Evolutionary conservation across 2,113 vertebrate species (phyloP), one percentile per base, ranked within the genome.

Genomic region (Ornithorhynchus anatinus): DNA sequence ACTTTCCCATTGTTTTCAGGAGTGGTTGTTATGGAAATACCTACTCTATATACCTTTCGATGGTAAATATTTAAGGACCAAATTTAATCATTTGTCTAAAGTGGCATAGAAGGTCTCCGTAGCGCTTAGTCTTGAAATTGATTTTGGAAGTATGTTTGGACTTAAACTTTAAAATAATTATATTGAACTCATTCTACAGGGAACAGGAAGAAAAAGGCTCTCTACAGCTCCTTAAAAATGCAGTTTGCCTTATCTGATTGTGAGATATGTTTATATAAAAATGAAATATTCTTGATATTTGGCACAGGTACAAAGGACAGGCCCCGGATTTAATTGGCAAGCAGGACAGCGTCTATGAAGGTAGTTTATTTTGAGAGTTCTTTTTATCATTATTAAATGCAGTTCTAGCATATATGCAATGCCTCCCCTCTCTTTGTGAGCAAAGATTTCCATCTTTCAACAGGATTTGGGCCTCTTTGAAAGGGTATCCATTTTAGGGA

Each of bases 301-400:
- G 72, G 32, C 85, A 33, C 76, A 99, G 98, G 76, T 98, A 98
- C 72, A 99, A 97, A 75, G 98, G 97, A 8, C 97, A 98, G 75
- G 98, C 97, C 75, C 97, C 97, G 4, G 98, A 99, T 85, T 93
- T 99, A 39, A 93, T 99, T 91, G 97, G 98, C 29, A 99, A 99
- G 87, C 98, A 99, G 83, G 98, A 99, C 88, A 98, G 97, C 57
- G 96, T 99, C 17, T 99, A 99, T 86, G 98, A 99, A 97, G 98
- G 98, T 99, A 94, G 42, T 53, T 78, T 79, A 57, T 75, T 73
- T 63, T 67, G 72, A 80, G 66, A 77, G 70, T 69, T 72, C 45
- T 77, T 74, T 81, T 33, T 88, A 65, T 80, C 66, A 62, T 39
- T 37, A n/a, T n/a, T n/a, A n/a, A n/a, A n/a, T n/a, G n/a, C n/a